Evolutionary conservation across 2,797 vertebrate species (phyloP), one percentile per base, ranked within the genome.

Genomic region (Crenichthys baileyi): DNA sequence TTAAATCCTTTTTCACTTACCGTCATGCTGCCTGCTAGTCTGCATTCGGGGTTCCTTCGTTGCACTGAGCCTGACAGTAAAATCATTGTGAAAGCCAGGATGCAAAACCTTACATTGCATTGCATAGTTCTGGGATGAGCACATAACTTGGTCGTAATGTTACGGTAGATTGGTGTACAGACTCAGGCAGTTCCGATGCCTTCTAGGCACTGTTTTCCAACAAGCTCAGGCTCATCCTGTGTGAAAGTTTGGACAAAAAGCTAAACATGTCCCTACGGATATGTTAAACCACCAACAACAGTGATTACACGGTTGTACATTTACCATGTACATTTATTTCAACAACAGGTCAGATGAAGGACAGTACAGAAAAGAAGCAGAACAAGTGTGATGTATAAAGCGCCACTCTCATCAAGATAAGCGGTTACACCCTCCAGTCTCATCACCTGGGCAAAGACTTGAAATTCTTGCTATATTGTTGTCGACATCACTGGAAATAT

Each of bases 171-270:
- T 12, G 26, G 58, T 61, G 58, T 60, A 0, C 60, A 31, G 31
- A 31, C 8, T 65, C 61, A 65, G 31, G 31, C 31, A 22, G 20
- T 39, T 20, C 22, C 22, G 36, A 65, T 80, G 65, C 63, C 81
- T 79, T 77, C 16, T 20, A 46, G 86, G 81, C n/a, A 9, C 75
- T 77, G 65, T 83, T 36, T 36, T 89, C 72, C 56, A 77, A 85
- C 84, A 87, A 77, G 90, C 87, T 89, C 60, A 75, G 65, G 81
- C 80, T 48, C 82, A 88, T 84, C 77, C 78, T 73, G 55, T 67
- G 56, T 29, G 73, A 82, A 63, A 67, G 16, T 63, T 7, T 70
- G 39, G 5, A n/a, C 12, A 44, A 70, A 70, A 31, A 75, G 50
- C 20, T 36, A 7, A 24, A 18, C 31, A 20, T 56, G 65, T 15